phyloP scores from a whole-genome alignment of 2,113 vertebrate genomes.

The Microcebus jonahi region DNA sequence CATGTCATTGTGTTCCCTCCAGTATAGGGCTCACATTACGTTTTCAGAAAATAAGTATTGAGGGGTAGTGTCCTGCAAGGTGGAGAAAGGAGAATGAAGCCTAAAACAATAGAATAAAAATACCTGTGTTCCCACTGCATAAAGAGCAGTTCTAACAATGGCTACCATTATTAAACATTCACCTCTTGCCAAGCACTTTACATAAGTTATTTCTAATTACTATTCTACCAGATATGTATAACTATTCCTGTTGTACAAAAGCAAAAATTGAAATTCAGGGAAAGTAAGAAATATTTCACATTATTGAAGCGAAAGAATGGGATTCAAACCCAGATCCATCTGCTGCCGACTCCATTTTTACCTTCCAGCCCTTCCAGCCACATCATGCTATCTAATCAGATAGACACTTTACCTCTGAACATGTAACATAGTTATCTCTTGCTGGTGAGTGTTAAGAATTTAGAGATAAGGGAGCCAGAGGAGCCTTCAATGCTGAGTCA shows the following conservation, averaged over 20 bases:
- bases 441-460: neutral
- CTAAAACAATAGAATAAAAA: neutral
- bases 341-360: neutral
- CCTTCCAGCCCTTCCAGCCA: neutral
- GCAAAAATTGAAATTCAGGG: slow-evolving; percentile 9
- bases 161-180: neutral
- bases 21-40: neutral
- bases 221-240: neutral
- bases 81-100: neutral
- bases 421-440: neutral
- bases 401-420: neutral
- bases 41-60: slow-evolving; percentile 28
- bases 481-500: neutral
- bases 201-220: slow-evolving; percentile 9
- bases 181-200: neutral
- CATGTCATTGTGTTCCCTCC: neutral
- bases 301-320: neutral
- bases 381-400: neutral
- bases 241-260: slow-evolving; percentile 3
- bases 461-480: neutral
- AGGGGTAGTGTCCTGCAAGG: neutral
- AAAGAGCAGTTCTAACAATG: neutral
- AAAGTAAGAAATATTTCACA: neutral
- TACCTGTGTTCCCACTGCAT: neutral
- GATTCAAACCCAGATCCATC: neutral